Evolutionary conservation across 2,797 vertebrate genomes (phyloP).

Genomic region (Sebastes flavidus): DNA sequence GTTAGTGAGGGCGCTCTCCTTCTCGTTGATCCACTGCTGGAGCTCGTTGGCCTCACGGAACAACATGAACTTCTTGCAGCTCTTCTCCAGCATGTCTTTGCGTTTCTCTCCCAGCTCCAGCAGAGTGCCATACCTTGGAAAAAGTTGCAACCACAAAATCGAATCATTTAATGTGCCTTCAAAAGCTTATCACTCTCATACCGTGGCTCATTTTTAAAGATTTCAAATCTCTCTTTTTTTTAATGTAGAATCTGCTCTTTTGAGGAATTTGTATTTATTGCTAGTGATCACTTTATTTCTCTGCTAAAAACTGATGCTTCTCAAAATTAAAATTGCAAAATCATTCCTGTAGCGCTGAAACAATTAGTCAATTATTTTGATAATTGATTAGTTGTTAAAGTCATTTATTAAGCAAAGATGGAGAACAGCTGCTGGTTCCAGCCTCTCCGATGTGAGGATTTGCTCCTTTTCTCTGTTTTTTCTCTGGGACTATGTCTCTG

Average conservation of each 20-base stretch:
- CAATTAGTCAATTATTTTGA: not conserved
- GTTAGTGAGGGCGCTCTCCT: conserved; percentile 92
- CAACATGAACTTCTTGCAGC: conserved; percentile 99
- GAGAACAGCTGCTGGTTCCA: not conserved
- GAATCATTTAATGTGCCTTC: not conserved
- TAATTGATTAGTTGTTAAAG: not conserved
- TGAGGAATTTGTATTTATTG: not conserved
- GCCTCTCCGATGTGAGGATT: too few relatives aligned
- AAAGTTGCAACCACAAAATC: not conserved
- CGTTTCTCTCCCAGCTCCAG: conserved; percentile 95
- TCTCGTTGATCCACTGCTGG: conserved; percentile 98
- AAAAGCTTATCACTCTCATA: not conserved
- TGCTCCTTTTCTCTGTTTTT: not conserved
- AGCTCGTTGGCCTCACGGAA: conserved; percentile 98
- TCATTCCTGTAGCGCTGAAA: not conserved
- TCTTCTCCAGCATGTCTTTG: conserved; percentile 98
- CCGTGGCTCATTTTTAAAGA: not conserved
- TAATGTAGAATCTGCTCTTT: not conserved
- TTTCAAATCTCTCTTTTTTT: not conserved
- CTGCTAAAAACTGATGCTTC: not conserved
- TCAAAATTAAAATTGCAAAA: not conserved
- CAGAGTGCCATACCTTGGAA: conserved; percentile 90
- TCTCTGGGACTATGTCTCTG: not conserved
- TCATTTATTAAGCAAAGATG: not conserved
- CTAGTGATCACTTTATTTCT: not conserved